These are phyloP conservation scores for Dolichomitus sp. DNA, from an alignment of 2,888 invertebrate genomes.

Conservation along the genomic window DNA sequence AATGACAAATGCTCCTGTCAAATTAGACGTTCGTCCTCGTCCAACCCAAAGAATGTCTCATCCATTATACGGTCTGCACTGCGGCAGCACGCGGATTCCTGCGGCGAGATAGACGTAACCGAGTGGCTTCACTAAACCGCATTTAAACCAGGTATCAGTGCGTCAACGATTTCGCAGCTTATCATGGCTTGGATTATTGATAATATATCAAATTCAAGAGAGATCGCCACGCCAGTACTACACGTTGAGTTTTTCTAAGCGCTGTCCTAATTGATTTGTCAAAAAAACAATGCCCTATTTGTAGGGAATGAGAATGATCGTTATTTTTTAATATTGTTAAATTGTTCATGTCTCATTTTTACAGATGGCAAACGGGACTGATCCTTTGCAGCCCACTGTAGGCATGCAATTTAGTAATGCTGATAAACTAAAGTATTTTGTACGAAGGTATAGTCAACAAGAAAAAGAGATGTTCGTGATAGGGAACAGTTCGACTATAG, in stretches of 20 bases:
- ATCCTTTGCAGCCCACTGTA: too few relatives aligned
- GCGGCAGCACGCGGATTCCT: slow-evolving; percentile 36
- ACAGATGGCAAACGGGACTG: too few relatives aligned
- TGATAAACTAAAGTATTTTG: too few relatives aligned
- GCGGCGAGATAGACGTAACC: slow-evolving; percentile 16
- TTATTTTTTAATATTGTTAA: too few relatives aligned
- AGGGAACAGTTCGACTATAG: too few relatives aligned
- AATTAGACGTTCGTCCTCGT: slow-evolving; percentile 50
- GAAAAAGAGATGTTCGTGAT: too few relatives aligned
- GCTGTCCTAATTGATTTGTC: not conserved
- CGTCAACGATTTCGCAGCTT: slow-evolving; percentile 23
- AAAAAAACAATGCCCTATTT: not conserved
- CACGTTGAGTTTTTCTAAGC: not conserved
- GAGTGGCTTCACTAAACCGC: slow-evolving; percentile 51
- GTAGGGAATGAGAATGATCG: too few relatives aligned
- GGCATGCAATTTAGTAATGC: too few relatives aligned
- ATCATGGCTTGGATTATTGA: slow-evolving; percentile 28
- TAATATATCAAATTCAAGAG: slow-evolving; percentile 20
- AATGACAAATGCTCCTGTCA: slow-evolving; percentile 63
- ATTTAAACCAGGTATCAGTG: slow-evolving; percentile 52
- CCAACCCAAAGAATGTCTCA: slow-evolving; percentile 50
- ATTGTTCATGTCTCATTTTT: too few relatives aligned
- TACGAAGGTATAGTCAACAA: too few relatives aligned
- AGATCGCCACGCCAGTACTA: not conserved
- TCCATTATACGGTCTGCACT: slow-evolving; percentile 57